Evolutionary conservation across 2,888 invertebrate species (phyloP).

Genomic region (Euzetes globulus): DNA sequence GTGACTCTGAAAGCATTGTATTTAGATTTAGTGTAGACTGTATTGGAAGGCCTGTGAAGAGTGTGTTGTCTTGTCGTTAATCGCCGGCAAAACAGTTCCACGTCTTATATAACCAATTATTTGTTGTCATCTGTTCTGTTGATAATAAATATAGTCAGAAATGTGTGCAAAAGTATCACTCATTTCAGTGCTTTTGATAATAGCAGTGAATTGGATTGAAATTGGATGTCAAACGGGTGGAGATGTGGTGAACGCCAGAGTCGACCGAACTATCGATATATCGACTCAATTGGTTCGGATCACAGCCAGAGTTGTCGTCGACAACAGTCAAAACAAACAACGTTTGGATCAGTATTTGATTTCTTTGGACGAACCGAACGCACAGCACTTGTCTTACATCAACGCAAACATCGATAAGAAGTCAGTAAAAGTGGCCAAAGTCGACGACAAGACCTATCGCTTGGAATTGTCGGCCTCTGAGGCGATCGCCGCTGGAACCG

Average conservation of each 20-base stretch:
- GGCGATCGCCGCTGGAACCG: constrained; percentile 19
- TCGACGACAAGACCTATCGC: constrained; percentile 4
- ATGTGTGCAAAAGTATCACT: not conserved
- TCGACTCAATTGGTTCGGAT: constrained; percentile 82
- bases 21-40: not conserved
- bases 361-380: constrained; percentile 48
- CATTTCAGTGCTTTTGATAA: not conserved
- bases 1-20: not conserved
- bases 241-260: constrained; percentile 55
- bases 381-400: constrained; percentile 46
- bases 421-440: not conserved
- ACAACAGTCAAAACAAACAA: constrained; percentile 65
- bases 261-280: constrained; percentile 76
- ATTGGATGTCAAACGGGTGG: not conserved
- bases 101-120: not conserved
- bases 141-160: not conserved
- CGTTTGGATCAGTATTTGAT: constrained; percentile 63
- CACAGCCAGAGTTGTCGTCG: constrained; percentile 66
- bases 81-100: constrained; percentile 16
- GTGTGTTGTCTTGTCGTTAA: not conserved
- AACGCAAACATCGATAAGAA: constrained; percentile 9
- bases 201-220: not conserved
- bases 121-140: not conserved
- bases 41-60: not conserved
- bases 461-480: constrained; percentile 18